Conservation (phyloP, 2,797 vertebrate genomes). For the Lacerta agilis region DNA sequence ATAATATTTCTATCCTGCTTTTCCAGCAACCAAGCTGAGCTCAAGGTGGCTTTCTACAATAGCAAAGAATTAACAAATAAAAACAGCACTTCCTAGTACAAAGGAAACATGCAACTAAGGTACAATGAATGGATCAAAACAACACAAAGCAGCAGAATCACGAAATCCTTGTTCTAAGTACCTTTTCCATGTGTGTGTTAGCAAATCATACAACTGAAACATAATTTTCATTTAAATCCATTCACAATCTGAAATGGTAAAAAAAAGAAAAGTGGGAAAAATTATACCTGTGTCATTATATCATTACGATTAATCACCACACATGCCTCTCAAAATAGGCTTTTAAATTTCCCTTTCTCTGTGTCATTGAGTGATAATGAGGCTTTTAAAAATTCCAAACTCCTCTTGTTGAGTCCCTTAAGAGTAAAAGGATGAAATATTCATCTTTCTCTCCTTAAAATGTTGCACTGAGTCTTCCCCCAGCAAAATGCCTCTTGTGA, state of each 20-base stretch:
- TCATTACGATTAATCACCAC: conserved; percentile 35
- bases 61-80: no score
- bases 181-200: not conserved
- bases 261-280: not conserved
- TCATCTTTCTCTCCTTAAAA: conserved; percentile 16
- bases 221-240: conserved; percentile 17
- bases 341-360: conserved; percentile 27
- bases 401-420: conserved; percentile 13
- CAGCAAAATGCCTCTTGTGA: conserved; percentile 12
- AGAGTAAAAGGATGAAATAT: conserved; percentile 35
- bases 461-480: not conserved
- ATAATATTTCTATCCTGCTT: no score
- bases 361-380: conserved; percentile 19
- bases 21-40: no score
- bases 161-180: not conserved
- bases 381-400: conserved; percentile 17
- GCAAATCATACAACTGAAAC: not conserved
- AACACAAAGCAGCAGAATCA: no score
- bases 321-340: conserved; percentile 17
- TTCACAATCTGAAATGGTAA: conserved; percentile 21
- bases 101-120: no score
- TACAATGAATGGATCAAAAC: no score
- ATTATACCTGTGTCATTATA: conserved; percentile 29
- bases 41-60: no score
- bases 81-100: no score